Percentiles rank a stretch among this genome's conserved stretches.
Evolutionary conservation across 92 coral and sea anemone species (phyloP).

Genomic region (Parazoanthus swiftii): DNA sequence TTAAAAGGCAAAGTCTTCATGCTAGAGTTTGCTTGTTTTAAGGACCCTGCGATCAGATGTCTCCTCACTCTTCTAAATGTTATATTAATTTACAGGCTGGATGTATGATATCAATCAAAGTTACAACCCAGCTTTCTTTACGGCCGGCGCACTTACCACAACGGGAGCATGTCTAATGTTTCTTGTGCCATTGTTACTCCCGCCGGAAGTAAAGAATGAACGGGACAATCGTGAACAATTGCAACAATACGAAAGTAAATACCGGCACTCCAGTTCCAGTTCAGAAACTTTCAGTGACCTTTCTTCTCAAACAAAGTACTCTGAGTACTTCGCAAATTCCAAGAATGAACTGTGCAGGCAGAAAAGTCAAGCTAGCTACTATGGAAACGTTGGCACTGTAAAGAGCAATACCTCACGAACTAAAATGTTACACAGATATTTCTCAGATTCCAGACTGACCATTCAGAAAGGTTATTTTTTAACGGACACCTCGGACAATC

Average conservation of each 20-base stretch:
- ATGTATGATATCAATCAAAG: slow-evolving; percentile 64
- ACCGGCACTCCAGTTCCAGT: neutral
- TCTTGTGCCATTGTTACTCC: slow-evolving; percentile 70
- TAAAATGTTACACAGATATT: neutral
- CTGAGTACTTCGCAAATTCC: neutral
- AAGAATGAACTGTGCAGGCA: neutral
- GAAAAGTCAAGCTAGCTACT: neutral
- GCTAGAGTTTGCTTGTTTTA: no score
- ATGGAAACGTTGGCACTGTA: neutral
- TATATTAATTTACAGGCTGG: slow-evolving; percentile 53
- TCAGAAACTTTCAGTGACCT: neutral
- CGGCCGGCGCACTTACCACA: slow-evolving; percentile 80
- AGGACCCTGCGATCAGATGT: neutral
- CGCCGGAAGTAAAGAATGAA: slow-evolving; percentile 54
- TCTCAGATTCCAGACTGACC: neutral
- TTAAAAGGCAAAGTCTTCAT: no score
- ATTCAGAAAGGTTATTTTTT: neutral
- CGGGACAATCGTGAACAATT: slow-evolving; percentile 47
- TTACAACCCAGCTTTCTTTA: slow-evolving; percentile 79
- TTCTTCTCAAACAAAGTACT: neutral
- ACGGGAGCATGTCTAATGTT: slow-evolving; percentile 74
- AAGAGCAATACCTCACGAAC: neutral
- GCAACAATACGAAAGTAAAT: neutral
- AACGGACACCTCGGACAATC: neutral
- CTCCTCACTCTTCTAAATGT: neutral